Evolutionary conservation across 2,888 invertebrate species (phyloP), one percentile per base, ranked within the genome.

Genomic region (Hirtodrosophila cameraria): DNA sequence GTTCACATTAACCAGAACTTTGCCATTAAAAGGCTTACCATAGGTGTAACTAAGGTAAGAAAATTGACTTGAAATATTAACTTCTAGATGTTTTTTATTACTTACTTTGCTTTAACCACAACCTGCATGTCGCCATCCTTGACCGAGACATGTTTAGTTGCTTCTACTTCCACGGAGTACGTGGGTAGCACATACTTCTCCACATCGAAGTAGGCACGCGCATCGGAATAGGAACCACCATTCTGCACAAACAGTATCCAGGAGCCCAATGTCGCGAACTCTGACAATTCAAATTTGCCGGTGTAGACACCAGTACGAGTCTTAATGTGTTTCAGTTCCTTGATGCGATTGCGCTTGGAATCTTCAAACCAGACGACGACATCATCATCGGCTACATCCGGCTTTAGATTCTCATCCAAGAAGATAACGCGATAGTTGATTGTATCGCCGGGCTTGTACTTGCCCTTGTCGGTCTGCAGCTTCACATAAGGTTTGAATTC

Each of bases 101-200:
- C 88, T 82, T 76, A 89, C 89, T 85, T 88, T 5, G 90, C 86
- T 38, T 77, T 79, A 5, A 98, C 93, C 18, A 95, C 94, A 11
- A 96, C 95, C 5, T 93, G 93, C 60, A 98, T 93, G 72, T 94
- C 94, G 30, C 94, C 95, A 59, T 97, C 96, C 68, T 94, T 94
- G 88, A 97, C 96, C 0, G 97, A 95, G 3, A 95, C 94, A 88
- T 96, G 96, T 49, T 95, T 93, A 0, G 97, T 96, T 28, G 96
- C 93, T 67, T 95, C 94, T 69, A 99, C 94, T 36, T 94, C 93
- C 63, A 99, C 95, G 78, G 97, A 94, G 91, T 98, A 99, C 88
- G 97, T 97, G 0, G 99, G 99, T 71, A 97, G 91, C 43, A 98
- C 95, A 88, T 97, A 97, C 90, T 97, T 96, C 8, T 96, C 97